Evolutionary conservation across 2,113 vertebrate species (phyloP), one percentile per base, ranked within the genome.

Genomic region (Tursiops truncatus): DNA sequence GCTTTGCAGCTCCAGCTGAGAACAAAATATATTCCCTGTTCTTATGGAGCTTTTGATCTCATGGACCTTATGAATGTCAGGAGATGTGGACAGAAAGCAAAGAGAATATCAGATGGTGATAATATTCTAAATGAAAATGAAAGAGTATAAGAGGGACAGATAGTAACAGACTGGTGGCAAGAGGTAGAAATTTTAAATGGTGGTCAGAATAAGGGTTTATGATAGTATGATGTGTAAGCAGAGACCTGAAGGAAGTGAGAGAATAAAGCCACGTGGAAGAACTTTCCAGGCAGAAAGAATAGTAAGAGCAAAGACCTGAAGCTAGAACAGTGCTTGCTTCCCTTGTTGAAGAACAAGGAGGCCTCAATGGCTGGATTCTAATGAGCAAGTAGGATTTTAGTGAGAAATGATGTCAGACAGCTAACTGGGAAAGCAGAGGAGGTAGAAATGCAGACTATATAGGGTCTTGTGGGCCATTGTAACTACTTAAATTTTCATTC

Each of bases 11-110:
- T 79, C 63, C 18, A 84, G 21, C 67, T 85, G 65, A 94, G 67
- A 95, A 91, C 80, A 97, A 86, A 94, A 65, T 81, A 84, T 50
- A 81, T 15, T 68, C 65, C 25, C 13, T 80, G 1, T 86, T 96
- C 33, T 80, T 23, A 38, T 36, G 31, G 5, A 58, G n/a, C 8
- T 89, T 76, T 65, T 47, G 10, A 56, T 89, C 41, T 80, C 18
- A n/a, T 60, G 41, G 5, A 73, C 36, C 13, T 91, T 76, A 65
- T 31, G 10, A 56, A 79, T 60, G 38, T 77, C 31, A 47, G n/a
- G 38, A 68, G 65, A 94, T 15, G 41, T 44, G 60, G 26, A 80
- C 12, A 84, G 38, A 80, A 67, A 93, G 44, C 77, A 85, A 70
- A 80, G 21, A 93, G 38, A 83, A 23, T 56, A 41, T 89, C 80